A percentile compares a stretch with the other conserved stretches of the same genome.
Evolutionary conservation across 2,113 vertebrate genomes (phyloP).

Genomic region (Tachycineta bicolor): DNA sequence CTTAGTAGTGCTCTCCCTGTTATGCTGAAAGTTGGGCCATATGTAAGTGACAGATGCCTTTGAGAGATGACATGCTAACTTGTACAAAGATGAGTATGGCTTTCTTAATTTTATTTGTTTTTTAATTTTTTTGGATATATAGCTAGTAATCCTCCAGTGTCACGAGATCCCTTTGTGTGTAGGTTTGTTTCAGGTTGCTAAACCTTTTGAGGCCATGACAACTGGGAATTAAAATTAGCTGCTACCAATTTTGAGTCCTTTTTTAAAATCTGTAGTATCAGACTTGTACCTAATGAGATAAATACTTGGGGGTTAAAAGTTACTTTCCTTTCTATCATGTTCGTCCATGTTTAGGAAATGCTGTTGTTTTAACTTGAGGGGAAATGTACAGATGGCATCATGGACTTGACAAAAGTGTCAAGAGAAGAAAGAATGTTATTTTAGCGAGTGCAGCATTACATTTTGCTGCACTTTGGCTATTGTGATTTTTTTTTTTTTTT

Average conservation of each 20-base stretch:
- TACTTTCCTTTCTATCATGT: background rate
- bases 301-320: background rate
- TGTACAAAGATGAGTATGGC: background rate
- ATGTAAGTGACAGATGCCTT: background rate
- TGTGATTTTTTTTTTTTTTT: background rate
- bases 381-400: background rate
- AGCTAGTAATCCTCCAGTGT: background rate
- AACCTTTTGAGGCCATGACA: background rate
- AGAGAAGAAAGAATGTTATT: background rate
- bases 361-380: background rate
- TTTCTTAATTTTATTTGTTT: background rate
- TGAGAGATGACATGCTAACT: background rate
- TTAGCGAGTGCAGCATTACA: background rate
- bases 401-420: background rate
- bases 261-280: background rate
- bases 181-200: background rate
- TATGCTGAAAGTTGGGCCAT: background rate
- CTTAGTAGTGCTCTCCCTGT: background rate
- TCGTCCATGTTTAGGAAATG: background rate
- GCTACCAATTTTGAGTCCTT: background rate
- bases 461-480: background rate
- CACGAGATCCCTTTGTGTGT: background rate
- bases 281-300: background rate
- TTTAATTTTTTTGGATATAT: background rate
- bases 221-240: background rate